Evolutionary conservation across 2,888 invertebrate species (phyloP).

Genomic region (Hemicrepidius hirtus): DNA sequence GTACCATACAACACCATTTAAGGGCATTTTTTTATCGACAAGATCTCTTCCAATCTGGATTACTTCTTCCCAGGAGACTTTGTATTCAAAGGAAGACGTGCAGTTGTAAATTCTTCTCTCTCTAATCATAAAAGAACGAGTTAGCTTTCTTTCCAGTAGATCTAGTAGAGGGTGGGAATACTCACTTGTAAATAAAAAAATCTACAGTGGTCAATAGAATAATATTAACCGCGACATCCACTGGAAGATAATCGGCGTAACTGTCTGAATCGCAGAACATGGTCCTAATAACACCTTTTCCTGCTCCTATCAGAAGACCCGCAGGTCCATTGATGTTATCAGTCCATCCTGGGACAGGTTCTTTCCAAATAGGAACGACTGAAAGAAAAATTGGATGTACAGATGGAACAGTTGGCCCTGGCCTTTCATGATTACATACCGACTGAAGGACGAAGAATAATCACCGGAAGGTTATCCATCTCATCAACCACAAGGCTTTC

Average conservation of each 20-base stretch:
- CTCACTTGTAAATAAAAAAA: slow-evolving; percentile 58
- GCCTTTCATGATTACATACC: too few species aligned
- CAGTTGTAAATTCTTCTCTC: slow-evolving; percentile 80
- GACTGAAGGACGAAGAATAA: slow-evolving; percentile 91
- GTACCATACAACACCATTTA: slow-evolving; percentile 89
- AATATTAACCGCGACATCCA: slow-evolving; percentile 87
- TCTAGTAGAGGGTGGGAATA: too few species aligned
- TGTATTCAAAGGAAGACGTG: slow-evolving; percentile 87
- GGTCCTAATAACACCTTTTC: slow-evolving; percentile 91
- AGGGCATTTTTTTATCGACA: slow-evolving; percentile 84
- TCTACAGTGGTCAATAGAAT: slow-evolving; percentile 68
- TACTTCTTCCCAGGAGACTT: slow-evolving; percentile 91
- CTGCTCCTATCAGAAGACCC: slow-evolving; percentile 87
- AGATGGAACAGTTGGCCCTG: too few species aligned
- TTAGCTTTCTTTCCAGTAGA: too few species aligned
- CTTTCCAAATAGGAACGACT: slow-evolving; percentile 91
- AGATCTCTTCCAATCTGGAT: slow-evolving; percentile 87
- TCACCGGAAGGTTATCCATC: slow-evolving; percentile 83
- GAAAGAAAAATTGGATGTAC: slow-evolving; percentile 47
- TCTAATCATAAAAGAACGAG: slow-evolving; percentile 64
- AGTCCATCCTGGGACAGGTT: slow-evolving; percentile 92
- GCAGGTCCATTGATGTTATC: slow-evolving; percentile 96
- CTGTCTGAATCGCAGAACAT: slow-evolving; percentile 88
- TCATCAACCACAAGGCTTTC: slow-evolving; percentile 89
- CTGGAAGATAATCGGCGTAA: slow-evolving; percentile 87